Percentiles rank a stretch among this genome's conserved stretches.
phyloP scores from a whole-genome alignment of 2,888 invertebrate genomes.

The Stegophylla sp. region DNA sequence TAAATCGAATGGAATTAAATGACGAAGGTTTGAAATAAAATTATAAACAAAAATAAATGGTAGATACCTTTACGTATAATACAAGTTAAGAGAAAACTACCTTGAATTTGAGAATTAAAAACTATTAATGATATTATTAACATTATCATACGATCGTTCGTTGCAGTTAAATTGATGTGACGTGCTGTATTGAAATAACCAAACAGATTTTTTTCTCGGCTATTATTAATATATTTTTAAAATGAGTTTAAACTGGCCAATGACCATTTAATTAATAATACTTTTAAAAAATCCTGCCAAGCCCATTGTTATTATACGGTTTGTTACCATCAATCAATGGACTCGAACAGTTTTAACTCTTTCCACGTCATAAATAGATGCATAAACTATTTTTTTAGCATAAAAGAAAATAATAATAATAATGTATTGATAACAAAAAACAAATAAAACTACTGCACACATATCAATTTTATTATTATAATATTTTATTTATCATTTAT shows the following conservation, averaged over 20 bases:
- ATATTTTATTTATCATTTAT: background rate
- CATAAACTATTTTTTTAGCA: background rate
- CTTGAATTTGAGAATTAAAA: no score
- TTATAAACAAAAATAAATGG: no score
- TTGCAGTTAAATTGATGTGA: background rate
- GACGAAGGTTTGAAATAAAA: no score
- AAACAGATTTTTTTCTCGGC: conserved; percentile 4
- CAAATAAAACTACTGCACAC: no score
- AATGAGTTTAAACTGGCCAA: conserved; percentile 29
- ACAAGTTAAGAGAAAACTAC: no score
- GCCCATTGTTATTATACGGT: conserved; percentile 5
- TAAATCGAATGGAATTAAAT: no score
- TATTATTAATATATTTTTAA: conserved; percentile 16
- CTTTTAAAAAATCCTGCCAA: background rate
- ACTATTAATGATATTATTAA: background rate
- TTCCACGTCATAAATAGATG: conserved; percentile 6
- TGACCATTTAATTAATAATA: conserved; percentile 22
- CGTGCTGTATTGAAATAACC: background rate
- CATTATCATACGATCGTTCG: background rate
- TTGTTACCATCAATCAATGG: conserved; percentile 28
- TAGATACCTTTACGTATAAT: no score
- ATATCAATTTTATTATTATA: background rate
- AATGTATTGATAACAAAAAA: background rate
- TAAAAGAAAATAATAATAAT: background rate
- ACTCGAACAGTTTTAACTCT: conserved; percentile 1